Conservation (phyloP, 2,113 vertebrate species). For the Glaucomys volans region DNA sequence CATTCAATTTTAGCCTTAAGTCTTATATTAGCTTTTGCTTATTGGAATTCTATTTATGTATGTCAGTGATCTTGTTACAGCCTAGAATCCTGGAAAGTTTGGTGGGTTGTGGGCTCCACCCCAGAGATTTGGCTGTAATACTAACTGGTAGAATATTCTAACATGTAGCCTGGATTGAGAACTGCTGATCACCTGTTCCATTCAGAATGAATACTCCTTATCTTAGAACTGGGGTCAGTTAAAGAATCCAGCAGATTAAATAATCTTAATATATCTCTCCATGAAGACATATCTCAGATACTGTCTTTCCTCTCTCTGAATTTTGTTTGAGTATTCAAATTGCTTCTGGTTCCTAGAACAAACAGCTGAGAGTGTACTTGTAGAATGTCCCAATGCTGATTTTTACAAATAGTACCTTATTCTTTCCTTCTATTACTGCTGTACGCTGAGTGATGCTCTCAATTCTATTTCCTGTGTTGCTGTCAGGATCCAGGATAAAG, state of each 20-base stretch:
- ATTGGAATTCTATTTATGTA: neutral
- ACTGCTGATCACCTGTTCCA: neutral
- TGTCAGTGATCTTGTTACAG: neutral
- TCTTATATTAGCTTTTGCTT: neutral
- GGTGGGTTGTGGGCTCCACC: neutral
- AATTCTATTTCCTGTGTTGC: slow-evolving; percentile 91
- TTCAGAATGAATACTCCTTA: fast-evolving
- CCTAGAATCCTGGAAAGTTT: neutral
- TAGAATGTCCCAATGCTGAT: neutral
- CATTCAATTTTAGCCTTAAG: neutral
- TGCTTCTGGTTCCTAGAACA: neutral
- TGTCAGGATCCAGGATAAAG: slow-evolving; percentile 83
- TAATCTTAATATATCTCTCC: neutral
- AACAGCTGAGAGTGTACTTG: neutral
- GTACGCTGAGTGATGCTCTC: slow-evolving; percentile 92
- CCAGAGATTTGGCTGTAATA: neutral
- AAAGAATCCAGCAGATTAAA: neutral
- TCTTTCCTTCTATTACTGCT: slow-evolving; percentile 93
- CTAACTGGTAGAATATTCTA: neutral
- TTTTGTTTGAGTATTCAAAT: neutral
- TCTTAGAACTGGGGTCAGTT: neutral
- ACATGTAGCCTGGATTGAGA: neutral
- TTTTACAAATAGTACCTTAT: slow-evolving; percentile 90
- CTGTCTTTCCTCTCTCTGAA: neutral
- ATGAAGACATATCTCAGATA: neutral